Base-by-base conservation (phyloP, 2,113 vertebrate genomes). In the Burhinus oedicnemus region DNA sequence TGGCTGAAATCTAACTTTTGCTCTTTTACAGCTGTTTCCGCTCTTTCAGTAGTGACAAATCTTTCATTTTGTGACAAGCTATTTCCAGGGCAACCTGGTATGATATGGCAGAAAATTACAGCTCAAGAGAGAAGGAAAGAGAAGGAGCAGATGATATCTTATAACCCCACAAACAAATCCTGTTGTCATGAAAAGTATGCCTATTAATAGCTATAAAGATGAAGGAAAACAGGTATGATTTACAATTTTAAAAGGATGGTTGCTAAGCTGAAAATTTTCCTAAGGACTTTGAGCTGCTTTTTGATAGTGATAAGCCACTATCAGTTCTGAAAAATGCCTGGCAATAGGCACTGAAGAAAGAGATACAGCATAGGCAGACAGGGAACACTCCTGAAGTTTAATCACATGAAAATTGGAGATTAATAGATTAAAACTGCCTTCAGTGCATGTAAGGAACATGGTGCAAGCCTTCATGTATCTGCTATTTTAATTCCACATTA, bases 61-160 rank as follows among this genome's bases (percentile, higher is more conserved):
- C 34, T 83, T 85, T 94, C 52, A 55, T 82, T 94, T 87, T 89
- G 54, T 91, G 87, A 87, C 88, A 95, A 94, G 83, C 29, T 77
- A 89, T 82, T 97, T 96, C 44, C 55, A 92, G 70, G 68, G 61
- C 61, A 90, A 65, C 30, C 47, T 1, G 1, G 60, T 92, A 68
- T 70, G 47, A 74, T 74, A 36, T 62, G 58, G 89, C 40, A 75
- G 70, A 96, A 94, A 92, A 85, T 83, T 80, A 49, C 44, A 86
- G 70, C 21, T 93, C 87, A 80, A 80, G 77, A 89, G 44, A 91
- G 20, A 52, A 90, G 40, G 45, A 88, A 90, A 70, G 44, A 70
- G 74, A 81, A 90, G 64, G 54, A 95, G 26, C 71, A 96, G 87
- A 89, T 93, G 60, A 66, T 94, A 88, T 91, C 83, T 91, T 42